Conservation (phyloP, 2,888 invertebrate genomes). For the Papilio demoleus region DNA sequence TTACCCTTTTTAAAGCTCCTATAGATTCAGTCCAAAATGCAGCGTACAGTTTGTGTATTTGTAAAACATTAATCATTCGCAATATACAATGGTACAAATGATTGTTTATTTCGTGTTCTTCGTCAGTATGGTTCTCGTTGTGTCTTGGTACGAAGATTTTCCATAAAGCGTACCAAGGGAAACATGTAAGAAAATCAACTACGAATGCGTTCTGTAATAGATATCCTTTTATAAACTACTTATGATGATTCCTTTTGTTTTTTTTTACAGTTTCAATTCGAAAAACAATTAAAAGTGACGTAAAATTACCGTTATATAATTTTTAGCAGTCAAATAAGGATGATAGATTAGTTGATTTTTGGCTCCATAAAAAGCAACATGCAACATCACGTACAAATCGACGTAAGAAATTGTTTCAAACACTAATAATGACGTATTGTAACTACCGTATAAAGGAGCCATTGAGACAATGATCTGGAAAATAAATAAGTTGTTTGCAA, state of each 20-base stretch:
- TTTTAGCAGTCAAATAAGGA: slow-evolving; percentile 78
- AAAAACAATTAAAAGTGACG: neutral
- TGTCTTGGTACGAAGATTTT: slow-evolving; percentile 65
- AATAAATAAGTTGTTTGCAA: slow-evolving; percentile 24
- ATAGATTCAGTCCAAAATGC: slow-evolving; percentile 75
- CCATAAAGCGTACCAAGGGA: slow-evolving; percentile 76
- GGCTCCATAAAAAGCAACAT: slow-evolving; percentile 78
- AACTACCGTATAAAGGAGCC: slow-evolving; percentile 65
- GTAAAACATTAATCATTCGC: slow-evolving; percentile 70
- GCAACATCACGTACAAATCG: slow-evolving; percentile 79
- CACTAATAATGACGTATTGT: slow-evolving; percentile 61
- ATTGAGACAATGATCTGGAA: slow-evolving; percentile 68
- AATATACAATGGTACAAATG: slow-evolving; percentile 71
- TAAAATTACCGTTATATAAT: slow-evolving; percentile 69
- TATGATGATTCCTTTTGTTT: neutral
- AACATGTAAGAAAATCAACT: slow-evolving; percentile 73
- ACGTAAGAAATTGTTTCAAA: slow-evolving; percentile 75
- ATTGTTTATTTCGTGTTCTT: slow-evolving; percentile 58
- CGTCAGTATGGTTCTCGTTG: slow-evolving; percentile 61
- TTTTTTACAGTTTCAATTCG: neutral
- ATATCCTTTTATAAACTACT: neutral
- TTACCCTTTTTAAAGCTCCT: slow-evolving; percentile 72
- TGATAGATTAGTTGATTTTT: slow-evolving; percentile 80
- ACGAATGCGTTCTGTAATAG: slow-evolving; percentile 69
- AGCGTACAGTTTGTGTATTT: slow-evolving; percentile 74